phyloP scores from a whole-genome alignment of 1,140 invertebrate genomes.

The Asbolus verrucosus region DNA sequence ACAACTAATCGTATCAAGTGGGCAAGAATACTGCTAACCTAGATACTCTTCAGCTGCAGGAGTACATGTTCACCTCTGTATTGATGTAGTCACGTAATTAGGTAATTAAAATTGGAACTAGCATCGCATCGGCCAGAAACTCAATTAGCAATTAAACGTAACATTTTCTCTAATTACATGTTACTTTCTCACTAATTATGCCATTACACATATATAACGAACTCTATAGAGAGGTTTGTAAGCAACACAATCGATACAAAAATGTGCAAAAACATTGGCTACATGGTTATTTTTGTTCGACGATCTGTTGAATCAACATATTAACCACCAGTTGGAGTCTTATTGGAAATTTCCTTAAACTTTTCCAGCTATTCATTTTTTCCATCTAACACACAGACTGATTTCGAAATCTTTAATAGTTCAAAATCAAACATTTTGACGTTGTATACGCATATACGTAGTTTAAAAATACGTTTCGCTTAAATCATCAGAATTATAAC shows the following conservation, averaged over 20 bases:
- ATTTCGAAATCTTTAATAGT: no score
- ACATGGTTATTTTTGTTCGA: background rate
- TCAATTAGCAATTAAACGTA: slow-evolving; percentile 76
- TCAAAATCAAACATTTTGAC: no score
- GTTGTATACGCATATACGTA: no score
- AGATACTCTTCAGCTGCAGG: background rate
- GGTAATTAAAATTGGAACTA: slow-evolving; percentile 75
- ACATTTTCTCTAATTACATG: slow-evolving; percentile 74
- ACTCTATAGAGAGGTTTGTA: background rate
- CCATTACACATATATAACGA: slow-evolving; percentile 49
- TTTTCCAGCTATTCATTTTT: no score
- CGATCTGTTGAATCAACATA: no score
- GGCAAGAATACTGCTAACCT: background rate
- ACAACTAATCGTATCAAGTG: background rate
- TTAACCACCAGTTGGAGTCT: no score
- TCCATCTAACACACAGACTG: no score
- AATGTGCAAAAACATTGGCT: background rate
- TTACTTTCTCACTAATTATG: slow-evolving; percentile 72
- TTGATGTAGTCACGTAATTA: slow-evolving; percentile 72
- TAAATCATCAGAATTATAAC: no score
- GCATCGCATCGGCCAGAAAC: slow-evolving; percentile 70
- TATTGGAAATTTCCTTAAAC: no score
- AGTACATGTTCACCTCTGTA: slow-evolving; percentile 41
- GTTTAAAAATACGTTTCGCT: no score
- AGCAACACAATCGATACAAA: background rate